Evolutionary conservation across 1,140 invertebrate genomes (phyloP).

Genomic region (Zophobas morio): DNA sequence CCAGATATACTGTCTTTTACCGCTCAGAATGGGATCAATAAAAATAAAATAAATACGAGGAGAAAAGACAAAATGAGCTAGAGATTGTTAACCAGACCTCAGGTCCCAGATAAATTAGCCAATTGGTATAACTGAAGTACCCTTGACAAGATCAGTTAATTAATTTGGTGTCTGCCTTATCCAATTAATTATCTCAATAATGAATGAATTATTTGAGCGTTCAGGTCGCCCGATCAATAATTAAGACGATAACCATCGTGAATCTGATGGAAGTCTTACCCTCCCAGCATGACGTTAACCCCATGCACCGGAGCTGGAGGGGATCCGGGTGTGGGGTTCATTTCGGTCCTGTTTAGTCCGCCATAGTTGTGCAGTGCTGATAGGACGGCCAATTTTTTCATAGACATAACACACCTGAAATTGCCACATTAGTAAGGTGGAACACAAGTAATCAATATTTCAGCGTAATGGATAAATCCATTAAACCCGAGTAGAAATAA

Average conservation of each 20-base stretch:
- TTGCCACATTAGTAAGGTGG: too few species aligned
- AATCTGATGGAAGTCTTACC: constrained; percentile 67
- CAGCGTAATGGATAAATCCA: background rate
- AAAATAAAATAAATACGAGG: too few species aligned
- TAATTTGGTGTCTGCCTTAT: constrained; percentile 15
- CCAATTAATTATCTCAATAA: constrained; percentile 22
- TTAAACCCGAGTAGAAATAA: background rate
- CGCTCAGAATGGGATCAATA: too few species aligned
- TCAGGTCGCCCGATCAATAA: constrained; percentile 27
- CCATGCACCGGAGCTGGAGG: constrained; percentile 70
- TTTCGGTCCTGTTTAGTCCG: constrained; percentile 61
- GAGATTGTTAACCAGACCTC: too few species aligned
- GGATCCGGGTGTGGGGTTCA: constrained; percentile 66
- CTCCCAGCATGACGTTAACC: constrained; percentile 76
- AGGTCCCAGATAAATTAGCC: too few species aligned
- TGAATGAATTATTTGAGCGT: constrained; percentile 18
- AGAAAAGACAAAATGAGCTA: too few species aligned
- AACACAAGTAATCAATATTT: background rate
- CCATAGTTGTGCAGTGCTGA: constrained; percentile 63
- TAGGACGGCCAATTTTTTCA: constrained; percentile 67
- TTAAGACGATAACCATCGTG: background rate
- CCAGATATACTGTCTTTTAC: too few species aligned
- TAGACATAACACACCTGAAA: constrained; percentile 66
- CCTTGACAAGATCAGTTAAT: background rate
- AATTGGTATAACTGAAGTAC: background rate